A percentile compares a stretch with the other conserved stretches of the same genome.
These are phyloP conservation scores for Ceriagrion tenellum DNA, from an alignment of 2,888 invertebrate species.

Conservation along the genomic window DNA sequence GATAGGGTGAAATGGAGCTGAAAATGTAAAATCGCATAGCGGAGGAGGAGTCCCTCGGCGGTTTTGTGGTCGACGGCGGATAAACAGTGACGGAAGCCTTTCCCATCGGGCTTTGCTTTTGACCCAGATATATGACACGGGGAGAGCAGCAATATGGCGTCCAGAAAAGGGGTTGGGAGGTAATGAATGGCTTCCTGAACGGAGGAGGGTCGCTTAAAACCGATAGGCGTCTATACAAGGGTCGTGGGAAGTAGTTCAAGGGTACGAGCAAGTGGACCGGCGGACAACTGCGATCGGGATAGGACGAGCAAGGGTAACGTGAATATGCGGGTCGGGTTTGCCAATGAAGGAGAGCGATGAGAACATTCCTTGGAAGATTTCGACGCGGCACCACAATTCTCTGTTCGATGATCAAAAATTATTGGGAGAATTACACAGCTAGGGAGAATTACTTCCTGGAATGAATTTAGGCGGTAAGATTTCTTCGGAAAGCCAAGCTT, in stretches of 20 bases:
- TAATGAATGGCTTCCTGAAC: slow-evolving; percentile 16
- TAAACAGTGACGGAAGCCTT: neutral
- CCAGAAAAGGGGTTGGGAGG: neutral
- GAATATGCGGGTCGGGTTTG: neutral
- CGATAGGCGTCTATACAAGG: neutral
- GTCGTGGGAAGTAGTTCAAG: neutral
- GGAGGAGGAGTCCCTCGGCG: neutral
- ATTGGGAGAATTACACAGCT: too few relatives aligned
- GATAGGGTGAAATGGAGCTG: neutral
- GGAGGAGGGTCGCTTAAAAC: neutral
- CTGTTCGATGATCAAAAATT: too few relatives aligned
- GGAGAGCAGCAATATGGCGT: neutral
- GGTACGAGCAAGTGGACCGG: neutral
- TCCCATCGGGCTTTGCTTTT: neutral
- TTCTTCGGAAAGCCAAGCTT: too few relatives aligned
- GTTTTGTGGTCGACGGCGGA: neutral
- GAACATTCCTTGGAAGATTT: neutral
- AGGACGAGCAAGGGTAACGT: neutral
- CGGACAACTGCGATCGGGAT: neutral
- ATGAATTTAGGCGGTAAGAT: too few relatives aligned
- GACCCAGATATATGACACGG: neutral
- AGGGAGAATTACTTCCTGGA: too few relatives aligned
- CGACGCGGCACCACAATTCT: too few relatives aligned
- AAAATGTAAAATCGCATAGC: neutral
- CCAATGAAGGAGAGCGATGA: neutral